Evolutionary conservation across 2,888 invertebrate genomes (phyloP).

Genomic region (Dryococelus australis): DNA sequence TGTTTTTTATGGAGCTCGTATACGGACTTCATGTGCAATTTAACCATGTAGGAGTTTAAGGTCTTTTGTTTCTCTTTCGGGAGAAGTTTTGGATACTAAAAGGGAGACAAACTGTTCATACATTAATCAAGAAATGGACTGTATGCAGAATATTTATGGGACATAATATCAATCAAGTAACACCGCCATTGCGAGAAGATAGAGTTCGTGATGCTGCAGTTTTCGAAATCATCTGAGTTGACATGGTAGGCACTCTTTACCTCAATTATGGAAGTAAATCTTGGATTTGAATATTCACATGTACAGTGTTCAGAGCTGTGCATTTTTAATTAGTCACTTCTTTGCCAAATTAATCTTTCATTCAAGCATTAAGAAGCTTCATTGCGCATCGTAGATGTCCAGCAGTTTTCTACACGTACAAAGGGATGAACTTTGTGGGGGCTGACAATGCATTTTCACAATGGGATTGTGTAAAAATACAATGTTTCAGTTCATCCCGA

Average conservation of each 20-base stretch:
- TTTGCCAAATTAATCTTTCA: slow-evolving; percentile 51
- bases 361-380: slow-evolving; percentile 53
- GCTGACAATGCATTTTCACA: not conserved
- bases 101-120: not conserved
- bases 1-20: not conserved
- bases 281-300: slow-evolving; percentile 56
- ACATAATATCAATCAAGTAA: not conserved
- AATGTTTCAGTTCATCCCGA: too few species aligned
- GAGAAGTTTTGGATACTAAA: not conserved
- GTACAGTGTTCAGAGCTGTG: slow-evolving; percentile 55
- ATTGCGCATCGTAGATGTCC: slow-evolving; percentile 53
- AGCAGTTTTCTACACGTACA: slow-evolving; percentile 45
- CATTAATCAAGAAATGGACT: not conserved
- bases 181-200: not conserved
- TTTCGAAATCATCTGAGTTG: slow-evolving; percentile 52
- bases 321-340: slow-evolving; percentile 55
- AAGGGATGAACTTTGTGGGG: slow-evolving; percentile 9
- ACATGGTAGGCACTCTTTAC: slow-evolving; percentile 55
- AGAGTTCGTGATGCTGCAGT: not conserved
- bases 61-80: not conserved
- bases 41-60: not conserved
- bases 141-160: slow-evolving; percentile 16
- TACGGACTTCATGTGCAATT: not conserved
- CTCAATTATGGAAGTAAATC: slow-evolving; percentile 49
- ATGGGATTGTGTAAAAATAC: not conserved